Evolutionary conservation across 2,797 vertebrate genomes (phyloP), one percentile per base, ranked within the genome.

Genomic region (Rhynchonycteris naso): DNA sequence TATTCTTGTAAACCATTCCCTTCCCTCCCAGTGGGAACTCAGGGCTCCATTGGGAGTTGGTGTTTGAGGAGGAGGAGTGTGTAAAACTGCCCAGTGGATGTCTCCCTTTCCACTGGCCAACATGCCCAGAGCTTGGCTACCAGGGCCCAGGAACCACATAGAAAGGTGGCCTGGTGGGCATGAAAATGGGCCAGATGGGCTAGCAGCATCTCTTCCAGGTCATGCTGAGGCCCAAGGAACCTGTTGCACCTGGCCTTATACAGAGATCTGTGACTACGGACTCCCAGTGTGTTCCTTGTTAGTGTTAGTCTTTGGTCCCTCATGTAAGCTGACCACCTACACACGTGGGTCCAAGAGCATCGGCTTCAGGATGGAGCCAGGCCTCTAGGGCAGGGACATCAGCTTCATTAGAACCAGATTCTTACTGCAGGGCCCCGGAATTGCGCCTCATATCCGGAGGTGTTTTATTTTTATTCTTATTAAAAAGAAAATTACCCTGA

Each of bases 381-480:
- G 30, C 74, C 28, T 79, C 63, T n/a, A 63, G 38, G 68, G 69
- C 0, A 2, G 35, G 43, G 38, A 52, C 16, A 21, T 79, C 58
- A 4, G n/a, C 54, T 82, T 92, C 61, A 13, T 78, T 43, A 58
- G 33, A 95, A 85, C 30, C 58, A 91, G 80, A 63, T 54, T 81
- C 54, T 82, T 30, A 30, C 22, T 47, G 22, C 65, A 50, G 35
- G 63, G 61, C 52, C 19, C 54, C 16, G 50, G 78, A 78, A 4
- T 24, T 47, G 21, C 30, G 54, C 65, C 54, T 93, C 47, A 1
- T 72, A 78, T n/a, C 80, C 5, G 24, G 87, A 94, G 87, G 83
- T 54, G 68, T 80, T 93, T 82, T 91, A 52, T 93, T 95, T 89
- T 94, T 76, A 87, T 93, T 93, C 84, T 93, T 94, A 91, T 94